Base-by-base conservation (phyloP, 1,140 invertebrate species). In the Drosophila dunni region DNA sequence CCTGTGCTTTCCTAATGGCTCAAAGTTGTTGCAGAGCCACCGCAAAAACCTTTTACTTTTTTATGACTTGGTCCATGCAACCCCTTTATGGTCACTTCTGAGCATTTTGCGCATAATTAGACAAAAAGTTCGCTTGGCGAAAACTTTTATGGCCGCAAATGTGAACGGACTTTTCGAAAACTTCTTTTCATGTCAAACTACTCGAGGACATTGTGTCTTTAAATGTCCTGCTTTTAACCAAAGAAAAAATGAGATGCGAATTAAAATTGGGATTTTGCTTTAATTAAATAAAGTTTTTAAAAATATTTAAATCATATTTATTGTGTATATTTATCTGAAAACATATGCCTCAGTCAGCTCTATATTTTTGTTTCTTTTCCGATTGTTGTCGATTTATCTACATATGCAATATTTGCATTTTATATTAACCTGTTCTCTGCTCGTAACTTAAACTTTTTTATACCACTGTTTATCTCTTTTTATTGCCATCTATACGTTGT, bases 101-200 rank as follows among this genome's bases (percentile, higher is more conserved):
- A 64, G 51, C 75, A 88, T 88, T 88, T 89, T 88, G 77, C 79
- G 83, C 83, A 89, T 88, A 88, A 88, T 88, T 88, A 88, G 83
- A 89, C 72, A 83, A 88, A 83, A 88, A 88, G 84, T 88, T 88
- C 57, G 79, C 60, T 75, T 60, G 34, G 24, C 46, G 13, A 50
- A 86, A 88, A 89, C 38, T 89, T 88, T 88, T 72, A 20, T 57
- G 45, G 58, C 66, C 79, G 56, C 84, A 88, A 88, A 89, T 88
- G 83, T 83, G 84, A 54, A 38, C 45, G 38, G 34, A 17, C n/a
- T 51, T 61, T 24, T 10, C 13, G 17, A 53, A 29, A 75, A 64
- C 13, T 58, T 70, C 11, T 24, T 61, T 58, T 70, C 11, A 24
- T 61, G 45, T 38, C 13, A 1, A 20, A 38, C 33, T 38, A 15